phyloP scores from a whole-genome alignment of 2,113 vertebrate genomes.

The Elachura formosa region DNA sequence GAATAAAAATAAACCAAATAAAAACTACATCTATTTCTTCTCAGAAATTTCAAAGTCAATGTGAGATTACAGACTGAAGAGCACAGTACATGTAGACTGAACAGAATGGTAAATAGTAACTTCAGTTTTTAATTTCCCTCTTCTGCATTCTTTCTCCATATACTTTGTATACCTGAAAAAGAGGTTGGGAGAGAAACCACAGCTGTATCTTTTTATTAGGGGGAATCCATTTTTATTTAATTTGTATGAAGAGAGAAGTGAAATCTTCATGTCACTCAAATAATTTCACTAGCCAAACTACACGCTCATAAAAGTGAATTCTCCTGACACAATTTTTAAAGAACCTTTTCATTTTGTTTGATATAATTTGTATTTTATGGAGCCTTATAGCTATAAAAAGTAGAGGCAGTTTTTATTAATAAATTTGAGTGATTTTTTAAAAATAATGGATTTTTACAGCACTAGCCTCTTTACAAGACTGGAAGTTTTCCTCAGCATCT shows the following conservation, averaged over 20 bases:
- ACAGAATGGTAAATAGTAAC: background rate
- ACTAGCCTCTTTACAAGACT: background rate
- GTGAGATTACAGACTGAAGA: background rate
- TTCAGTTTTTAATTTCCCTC: background rate
- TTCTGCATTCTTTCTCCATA: background rate
- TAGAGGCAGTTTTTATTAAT: background rate
- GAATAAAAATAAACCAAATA: background rate
- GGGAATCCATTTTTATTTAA: constrained; percentile 47
- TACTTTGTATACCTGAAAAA: background rate
- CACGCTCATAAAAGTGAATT: background rate
- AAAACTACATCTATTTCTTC: background rate
- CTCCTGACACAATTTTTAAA: background rate
- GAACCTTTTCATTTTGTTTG: constrained; percentile 5
- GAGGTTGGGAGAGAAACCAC: background rate
- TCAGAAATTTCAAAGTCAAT: background rate
- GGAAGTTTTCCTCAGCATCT: background rate
- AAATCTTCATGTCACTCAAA: constrained; percentile 13
- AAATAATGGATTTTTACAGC: background rate
- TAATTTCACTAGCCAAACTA: background rate
- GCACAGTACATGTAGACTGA: background rate
- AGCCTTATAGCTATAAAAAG: background rate
- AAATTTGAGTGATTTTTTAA: background rate
- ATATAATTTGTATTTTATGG: background rate
- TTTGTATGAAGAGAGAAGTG: background rate
- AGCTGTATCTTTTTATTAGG: background rate